Percentiles rank a stretch among this genome's conserved stretches.
These are phyloP conservation scores for Dermochelys coriacea DNA, from an alignment of 2,797 vertebrate genomes.

Conservation along the genomic window DNA sequence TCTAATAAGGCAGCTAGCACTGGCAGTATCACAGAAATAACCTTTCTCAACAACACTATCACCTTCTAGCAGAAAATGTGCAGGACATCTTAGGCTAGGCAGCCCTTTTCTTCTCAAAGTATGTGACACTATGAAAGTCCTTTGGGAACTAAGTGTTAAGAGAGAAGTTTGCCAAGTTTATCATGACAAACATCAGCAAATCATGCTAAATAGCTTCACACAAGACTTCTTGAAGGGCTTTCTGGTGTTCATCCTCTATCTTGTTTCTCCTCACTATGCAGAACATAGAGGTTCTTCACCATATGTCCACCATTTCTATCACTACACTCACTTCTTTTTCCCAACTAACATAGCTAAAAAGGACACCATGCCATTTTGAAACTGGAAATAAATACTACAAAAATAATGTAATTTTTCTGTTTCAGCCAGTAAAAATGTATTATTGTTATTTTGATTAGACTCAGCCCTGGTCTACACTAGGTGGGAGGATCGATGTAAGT, in stretches of 20 bases:
- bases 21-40: constrained; percentile 25
- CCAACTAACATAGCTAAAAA: background rate
- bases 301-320: background rate
- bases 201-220: constrained; percentile 47
- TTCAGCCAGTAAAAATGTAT: background rate
- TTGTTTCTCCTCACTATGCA: background rate
- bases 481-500: no score
- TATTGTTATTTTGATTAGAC: background rate
- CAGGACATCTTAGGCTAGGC: constrained; percentile 7
- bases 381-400: background rate
- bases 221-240: background rate
- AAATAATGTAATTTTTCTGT: background rate
- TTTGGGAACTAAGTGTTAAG: constrained; percentile 52
- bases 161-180: constrained; percentile 47
- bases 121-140: background rate
- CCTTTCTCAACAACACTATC: background rate
- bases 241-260: background rate
- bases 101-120: constrained; percentile 1
- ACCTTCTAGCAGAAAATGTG: background rate
- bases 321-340: background rate
- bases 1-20: constrained; percentile 37
- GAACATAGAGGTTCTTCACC: background rate
- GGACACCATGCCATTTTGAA: background rate
- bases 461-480: background rate
- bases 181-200: constrained; percentile 21